Evolutionary conservation across 2,888 invertebrate species (phyloP).

Genomic region (Drosophila subsilvestris): DNA sequence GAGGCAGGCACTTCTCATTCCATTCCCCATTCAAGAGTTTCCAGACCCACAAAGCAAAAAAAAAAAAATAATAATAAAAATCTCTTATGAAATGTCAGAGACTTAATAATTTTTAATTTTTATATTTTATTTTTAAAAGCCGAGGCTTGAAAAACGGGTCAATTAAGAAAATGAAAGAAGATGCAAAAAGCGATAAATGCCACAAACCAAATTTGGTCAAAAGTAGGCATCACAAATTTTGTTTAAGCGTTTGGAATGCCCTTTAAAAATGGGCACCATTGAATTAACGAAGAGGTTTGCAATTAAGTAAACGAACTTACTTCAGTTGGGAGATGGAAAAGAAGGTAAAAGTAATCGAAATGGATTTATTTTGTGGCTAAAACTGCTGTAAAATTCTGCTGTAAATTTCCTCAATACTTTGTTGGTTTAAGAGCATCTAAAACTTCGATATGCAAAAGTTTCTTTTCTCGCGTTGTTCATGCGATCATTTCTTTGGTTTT

Average conservation of each 20-base stretch:
- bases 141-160: constrained; percentile 67
- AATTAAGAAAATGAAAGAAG: constrained; percentile 68
- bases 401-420: constrained; percentile 19
- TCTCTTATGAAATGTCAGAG: constrained; percentile 41
- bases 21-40: constrained; percentile 31
- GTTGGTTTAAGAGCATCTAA: constrained; percentile 15
- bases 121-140: constrained; percentile 39
- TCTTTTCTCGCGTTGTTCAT: constrained; percentile 27
- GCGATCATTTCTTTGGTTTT: constrained; percentile 17
- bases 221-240: constrained; percentile 80
- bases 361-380: constrained; percentile 22
- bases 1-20: constrained; percentile 11
- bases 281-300: neutral
- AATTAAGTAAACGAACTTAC: neutral
- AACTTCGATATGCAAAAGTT: neutral
- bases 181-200: constrained; percentile 64
- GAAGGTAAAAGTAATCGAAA: neutral
- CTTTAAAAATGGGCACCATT: neutral
- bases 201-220: constrained; percentile 70
- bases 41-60: constrained; percentile 11
- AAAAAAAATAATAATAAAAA: too few relatives aligned
- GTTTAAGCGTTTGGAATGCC: constrained; percentile 37
- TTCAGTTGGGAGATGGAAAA: neutral
- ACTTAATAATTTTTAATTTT: constrained; percentile 40
- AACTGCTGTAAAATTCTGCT: too few relatives aligned